phyloP scores from a whole-genome alignment of 1,140 invertebrate species.

The Carposina sasakii region DNA sequence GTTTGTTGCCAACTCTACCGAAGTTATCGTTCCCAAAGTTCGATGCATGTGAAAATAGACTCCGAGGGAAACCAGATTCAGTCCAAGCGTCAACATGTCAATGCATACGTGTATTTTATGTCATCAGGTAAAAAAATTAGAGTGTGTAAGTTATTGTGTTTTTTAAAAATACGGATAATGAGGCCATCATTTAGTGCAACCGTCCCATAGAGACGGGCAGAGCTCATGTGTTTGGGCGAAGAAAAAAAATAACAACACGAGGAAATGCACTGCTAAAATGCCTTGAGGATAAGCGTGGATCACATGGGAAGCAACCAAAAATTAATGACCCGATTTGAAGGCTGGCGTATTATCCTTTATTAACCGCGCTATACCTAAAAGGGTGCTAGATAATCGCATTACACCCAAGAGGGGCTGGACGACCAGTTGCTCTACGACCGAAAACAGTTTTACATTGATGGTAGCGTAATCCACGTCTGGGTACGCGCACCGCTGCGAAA shows the following conservation, averaged over 20 bases:
- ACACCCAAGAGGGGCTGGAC: conserved; percentile 17
- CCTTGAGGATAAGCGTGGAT: conserved; percentile 13
- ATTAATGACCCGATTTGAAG: conserved; percentile 4
- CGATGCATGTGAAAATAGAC: no score
- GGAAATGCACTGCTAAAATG: conserved; percentile 12
- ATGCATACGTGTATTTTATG: conserved; percentile 9
- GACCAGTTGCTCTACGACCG: no score
- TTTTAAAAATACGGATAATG: conserved; percentile 5
- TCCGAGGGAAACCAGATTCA: no score
- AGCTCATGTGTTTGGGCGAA: no score
- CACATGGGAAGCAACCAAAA: conserved; percentile 3
- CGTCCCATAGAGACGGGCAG: conserved; percentile 15
- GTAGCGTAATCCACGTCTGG: no score
- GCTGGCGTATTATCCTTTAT: conserved; percentile 9
- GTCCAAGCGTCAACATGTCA: neutral
- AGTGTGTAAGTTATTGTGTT: conserved; percentile 7
- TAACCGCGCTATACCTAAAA: conserved; percentile 17
- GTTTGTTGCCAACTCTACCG: no score
- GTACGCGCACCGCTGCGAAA: no score
- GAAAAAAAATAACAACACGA: conserved; percentile 15
- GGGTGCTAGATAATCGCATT: conserved; percentile 22
- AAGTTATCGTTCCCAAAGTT: no score
- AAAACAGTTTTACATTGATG: no score
- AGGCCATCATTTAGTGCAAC: neutral
- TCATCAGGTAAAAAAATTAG: neutral